phyloP scores from a whole-genome alignment of 1,140 invertebrate species.

The Mactra quadrangularis region DNA sequence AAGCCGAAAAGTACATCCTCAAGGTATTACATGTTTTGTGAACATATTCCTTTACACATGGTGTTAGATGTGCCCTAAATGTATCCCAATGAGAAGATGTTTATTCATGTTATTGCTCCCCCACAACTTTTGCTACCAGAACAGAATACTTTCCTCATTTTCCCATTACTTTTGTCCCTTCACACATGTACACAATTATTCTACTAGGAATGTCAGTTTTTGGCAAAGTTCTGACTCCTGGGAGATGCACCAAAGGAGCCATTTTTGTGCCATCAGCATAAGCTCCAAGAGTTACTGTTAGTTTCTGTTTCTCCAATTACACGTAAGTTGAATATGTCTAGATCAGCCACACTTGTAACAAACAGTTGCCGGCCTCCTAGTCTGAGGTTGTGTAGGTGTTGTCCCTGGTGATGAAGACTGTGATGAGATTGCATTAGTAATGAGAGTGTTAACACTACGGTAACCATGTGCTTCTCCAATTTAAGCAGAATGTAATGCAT shows the following conservation, averaged over 20 bases:
- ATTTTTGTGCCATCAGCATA: conserved; percentile 36
- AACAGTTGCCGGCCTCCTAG: background rate
- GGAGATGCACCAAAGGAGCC: conserved; percentile 34
- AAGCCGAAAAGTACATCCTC: conserved; percentile 38
- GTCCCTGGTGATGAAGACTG: background rate
- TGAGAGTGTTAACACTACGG: too few species aligned
- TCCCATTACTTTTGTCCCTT: conserved; percentile 39
- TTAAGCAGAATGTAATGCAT: conserved; percentile 36
- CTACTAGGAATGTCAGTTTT: conserved; percentile 25
- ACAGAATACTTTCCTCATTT: conserved; percentile 25
- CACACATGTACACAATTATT: conserved; percentile 20
- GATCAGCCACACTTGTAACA: conserved; percentile 10
- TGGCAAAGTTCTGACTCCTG: conserved; percentile 12
- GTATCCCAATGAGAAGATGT: conserved; percentile 47
- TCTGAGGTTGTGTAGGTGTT: background rate
- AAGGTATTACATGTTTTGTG: conserved; percentile 22
- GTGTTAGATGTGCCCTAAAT: conserved; percentile 28
- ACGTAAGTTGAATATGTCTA: conserved; percentile 1
- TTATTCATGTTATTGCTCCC: conserved; percentile 21
- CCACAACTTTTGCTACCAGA: conserved; percentile 38
- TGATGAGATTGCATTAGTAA: background rate
- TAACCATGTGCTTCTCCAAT: conserved; percentile 16
- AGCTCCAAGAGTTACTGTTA: conserved; percentile 33
- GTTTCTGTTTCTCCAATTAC: conserved; percentile 41
- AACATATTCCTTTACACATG: conserved; percentile 4